phyloP scores from a whole-genome alignment of 2,113 vertebrate genomes.

The Lagopus leucura region DNA sequence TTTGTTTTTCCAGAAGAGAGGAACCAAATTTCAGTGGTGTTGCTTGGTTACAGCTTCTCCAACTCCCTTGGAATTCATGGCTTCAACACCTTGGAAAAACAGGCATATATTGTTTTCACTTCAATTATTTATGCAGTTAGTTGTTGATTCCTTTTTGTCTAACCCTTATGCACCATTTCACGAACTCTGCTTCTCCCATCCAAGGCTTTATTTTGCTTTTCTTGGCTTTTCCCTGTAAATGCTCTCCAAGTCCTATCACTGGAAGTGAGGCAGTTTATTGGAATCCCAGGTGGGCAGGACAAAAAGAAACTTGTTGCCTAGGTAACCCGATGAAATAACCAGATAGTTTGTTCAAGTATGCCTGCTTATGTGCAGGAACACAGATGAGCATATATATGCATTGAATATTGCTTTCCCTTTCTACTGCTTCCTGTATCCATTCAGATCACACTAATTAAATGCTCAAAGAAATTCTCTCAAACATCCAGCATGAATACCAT shows the following conservation, averaged over 20 bases:
- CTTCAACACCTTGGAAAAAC: conserved; percentile 14
- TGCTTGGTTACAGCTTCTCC: conserved; percentile 16
- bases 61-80: neutral
- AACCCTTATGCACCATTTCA: neutral
- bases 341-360: neutral
- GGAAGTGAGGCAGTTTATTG: neutral
- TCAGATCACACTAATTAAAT: neutral
- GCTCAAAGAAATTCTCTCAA: neutral
- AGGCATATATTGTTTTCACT: neutral
- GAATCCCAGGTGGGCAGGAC: conserved; percentile 14
- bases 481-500: neutral
- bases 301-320: conserved; percentile 4
- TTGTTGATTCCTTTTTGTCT: conserved; percentile 23
- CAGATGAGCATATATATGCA: neutral
- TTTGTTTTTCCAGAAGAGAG: neutral
- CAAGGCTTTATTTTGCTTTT: neutral
- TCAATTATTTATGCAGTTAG: conserved; percentile 40
- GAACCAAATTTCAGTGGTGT: neutral
- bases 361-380: neutral
- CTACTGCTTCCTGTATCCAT: neutral
- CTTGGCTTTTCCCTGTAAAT: neutral
- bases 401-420: neutral
- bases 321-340: neutral
- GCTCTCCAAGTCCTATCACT: neutral
- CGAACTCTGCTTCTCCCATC: neutral